Conservation (phyloP, 2,113 vertebrate genomes). For the Melierax canorus region DNA sequence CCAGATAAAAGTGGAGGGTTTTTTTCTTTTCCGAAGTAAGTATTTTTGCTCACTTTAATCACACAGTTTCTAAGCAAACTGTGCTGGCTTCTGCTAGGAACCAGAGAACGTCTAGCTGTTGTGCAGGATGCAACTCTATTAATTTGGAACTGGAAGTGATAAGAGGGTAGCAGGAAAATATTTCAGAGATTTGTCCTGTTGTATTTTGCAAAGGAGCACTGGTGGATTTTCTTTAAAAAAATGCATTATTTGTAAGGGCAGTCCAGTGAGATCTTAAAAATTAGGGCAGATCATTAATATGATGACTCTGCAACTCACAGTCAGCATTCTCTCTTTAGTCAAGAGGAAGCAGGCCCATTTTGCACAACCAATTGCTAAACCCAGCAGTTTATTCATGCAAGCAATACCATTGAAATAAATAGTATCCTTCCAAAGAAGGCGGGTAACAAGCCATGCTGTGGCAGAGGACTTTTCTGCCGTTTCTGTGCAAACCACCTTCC, state of each 20-base stretch:
- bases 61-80: background rate
- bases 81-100: background rate
- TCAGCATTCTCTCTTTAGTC: background rate
- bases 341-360: background rate
- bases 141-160: background rate
- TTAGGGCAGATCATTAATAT: background rate
- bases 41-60: background rate
- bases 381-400: background rate
- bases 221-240: background rate
- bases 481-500: no score
- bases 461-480: no score
- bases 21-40: background rate
- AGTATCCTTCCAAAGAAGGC: no score
- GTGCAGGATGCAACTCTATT: background rate
- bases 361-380: background rate
- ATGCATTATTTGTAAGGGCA: background rate
- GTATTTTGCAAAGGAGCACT: background rate
- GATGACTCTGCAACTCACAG: background rate
- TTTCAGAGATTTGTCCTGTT: background rate
- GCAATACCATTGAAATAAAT: background rate
- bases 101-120: accelerated
- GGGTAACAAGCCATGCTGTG: no score
- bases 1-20: background rate
- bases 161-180: background rate
- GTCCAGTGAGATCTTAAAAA: background rate